phyloP scores from a whole-genome alignment of 2,888 invertebrate genomes.

The Pharmacophagus antenor region DNA sequence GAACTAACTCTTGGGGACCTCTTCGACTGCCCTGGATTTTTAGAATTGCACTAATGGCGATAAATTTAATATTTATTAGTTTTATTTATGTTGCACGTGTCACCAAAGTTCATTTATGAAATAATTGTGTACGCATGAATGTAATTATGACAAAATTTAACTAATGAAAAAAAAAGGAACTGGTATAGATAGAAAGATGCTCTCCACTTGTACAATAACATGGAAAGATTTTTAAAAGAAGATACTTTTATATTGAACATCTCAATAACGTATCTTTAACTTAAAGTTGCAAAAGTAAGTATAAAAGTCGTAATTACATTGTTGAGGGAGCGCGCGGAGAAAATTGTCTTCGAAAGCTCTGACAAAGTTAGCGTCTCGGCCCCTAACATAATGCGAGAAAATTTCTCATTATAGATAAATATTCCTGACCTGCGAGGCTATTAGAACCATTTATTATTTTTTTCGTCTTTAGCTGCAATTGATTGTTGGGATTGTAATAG shows the following conservation, averaged over 20 bases:
- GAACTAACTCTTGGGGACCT: no score
- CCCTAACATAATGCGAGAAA: background rate
- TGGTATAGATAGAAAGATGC: no score
- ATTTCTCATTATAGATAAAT: constrained; percentile 1
- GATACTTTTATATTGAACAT: background rate
- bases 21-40: no score
- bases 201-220: no score
- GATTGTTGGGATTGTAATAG: background rate
- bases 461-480: background rate
- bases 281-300: background rate
- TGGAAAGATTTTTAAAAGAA: no score
- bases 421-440: background rate
- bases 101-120: no score
- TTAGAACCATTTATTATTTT: background rate
- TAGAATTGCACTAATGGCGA: no score
- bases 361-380: background rate
- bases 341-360: constrained; percentile 1
- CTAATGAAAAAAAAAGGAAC: no score
- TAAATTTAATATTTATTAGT: no score
- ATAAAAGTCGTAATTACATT: constrained; percentile 1
- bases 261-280: background rate
- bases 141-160: no score
- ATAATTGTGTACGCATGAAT: no score
- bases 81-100: no score
- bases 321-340: background rate